phyloP scores from a whole-genome alignment of 2,797 vertebrate genomes.

The Rhyacichthys aspro region DNA sequence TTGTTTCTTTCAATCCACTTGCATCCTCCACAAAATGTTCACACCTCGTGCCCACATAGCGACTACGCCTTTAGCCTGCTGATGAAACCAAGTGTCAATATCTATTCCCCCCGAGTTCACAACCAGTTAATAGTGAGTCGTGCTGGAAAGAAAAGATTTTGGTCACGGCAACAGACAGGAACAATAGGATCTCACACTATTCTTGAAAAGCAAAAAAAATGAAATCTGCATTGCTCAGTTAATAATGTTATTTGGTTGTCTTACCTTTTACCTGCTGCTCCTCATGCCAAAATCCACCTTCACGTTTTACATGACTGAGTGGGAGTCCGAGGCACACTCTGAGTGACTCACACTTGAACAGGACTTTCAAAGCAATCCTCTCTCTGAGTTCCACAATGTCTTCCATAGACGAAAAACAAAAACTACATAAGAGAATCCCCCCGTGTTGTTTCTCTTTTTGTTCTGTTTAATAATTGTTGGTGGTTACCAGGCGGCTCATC shows the following conservation, averaged over 20 bases:
- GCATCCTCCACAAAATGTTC: conserved; percentile 3
- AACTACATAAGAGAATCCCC: conserved; percentile 18
- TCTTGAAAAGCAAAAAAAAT: background rate
- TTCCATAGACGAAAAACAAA: conserved; percentile 19
- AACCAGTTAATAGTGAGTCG: conserved; percentile 35
- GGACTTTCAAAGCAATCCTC: conserved; percentile 48
- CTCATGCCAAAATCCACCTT: conserved; percentile 71
- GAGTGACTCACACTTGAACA: conserved; percentile 35
- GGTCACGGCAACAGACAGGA: conserved; percentile 26
- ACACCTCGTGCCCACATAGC: conserved; percentile 21
- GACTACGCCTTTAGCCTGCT: conserved; percentile 57
- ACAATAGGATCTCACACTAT: conserved; percentile 2
- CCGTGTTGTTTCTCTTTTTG: background rate
- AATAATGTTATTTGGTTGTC: conserved; percentile 33
- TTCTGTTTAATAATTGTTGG: conserved; percentile 2
- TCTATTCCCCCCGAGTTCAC: conserved; percentile 32
- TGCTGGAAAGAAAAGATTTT: conserved; percentile 4
- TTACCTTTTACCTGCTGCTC: conserved; percentile 74
- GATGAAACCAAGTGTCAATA: conserved; percentile 66
- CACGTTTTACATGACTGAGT: conserved; percentile 61
- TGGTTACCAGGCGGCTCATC: conserved; percentile 36
- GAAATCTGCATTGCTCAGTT: background rate
- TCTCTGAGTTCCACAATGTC: conserved; percentile 37
- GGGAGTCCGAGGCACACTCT: conserved; percentile 48
- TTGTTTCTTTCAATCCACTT: conserved; percentile 5